These are phyloP conservation scores for Solenopsis invicta DNA, from an alignment of 1,140 invertebrate species.

Conservation along the genomic window DNA sequence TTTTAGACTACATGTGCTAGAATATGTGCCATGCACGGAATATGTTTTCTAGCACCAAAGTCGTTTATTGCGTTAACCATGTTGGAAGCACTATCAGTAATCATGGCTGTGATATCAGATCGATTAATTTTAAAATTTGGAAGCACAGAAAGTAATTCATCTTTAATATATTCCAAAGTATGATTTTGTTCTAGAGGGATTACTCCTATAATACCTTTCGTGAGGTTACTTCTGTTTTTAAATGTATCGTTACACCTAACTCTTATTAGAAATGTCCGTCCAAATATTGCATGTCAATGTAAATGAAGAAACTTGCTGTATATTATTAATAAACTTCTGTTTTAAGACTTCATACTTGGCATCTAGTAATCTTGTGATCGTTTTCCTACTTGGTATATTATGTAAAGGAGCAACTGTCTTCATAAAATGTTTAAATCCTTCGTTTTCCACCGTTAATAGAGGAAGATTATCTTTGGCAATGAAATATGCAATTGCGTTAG, in stretches of 20 bases:
- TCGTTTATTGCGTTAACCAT: not conserved
- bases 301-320: not conserved
- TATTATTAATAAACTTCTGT: not conserved
- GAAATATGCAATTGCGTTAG: not conserved
- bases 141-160: not conserved
- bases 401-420: not conserved
- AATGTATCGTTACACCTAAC: conserved; percentile 28
- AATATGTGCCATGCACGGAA: conserved; percentile 30
- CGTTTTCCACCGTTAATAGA: not conserved
- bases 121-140: not conserved
- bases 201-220: not conserved
- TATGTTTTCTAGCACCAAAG: not conserved
- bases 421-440: not conserved
- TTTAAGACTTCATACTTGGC: conserved; percentile 2
- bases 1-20: conserved; percentile 2
- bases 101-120: not conserved
- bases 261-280: conserved; percentile 9
- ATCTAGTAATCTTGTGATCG: not conserved
- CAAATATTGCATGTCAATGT: conserved; percentile 19
- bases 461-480: conserved; percentile 9
- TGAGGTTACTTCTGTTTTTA: not conserved
- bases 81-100: conserved; percentile 24
- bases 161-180: conserved; percentile 15
- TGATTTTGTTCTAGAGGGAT: not conserved
- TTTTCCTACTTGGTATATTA: not conserved